Evolutionary conservation across 2,113 vertebrate genomes (phyloP), one percentile per base, ranked within the genome.

Genomic region (Crotalus viridis): DNA sequence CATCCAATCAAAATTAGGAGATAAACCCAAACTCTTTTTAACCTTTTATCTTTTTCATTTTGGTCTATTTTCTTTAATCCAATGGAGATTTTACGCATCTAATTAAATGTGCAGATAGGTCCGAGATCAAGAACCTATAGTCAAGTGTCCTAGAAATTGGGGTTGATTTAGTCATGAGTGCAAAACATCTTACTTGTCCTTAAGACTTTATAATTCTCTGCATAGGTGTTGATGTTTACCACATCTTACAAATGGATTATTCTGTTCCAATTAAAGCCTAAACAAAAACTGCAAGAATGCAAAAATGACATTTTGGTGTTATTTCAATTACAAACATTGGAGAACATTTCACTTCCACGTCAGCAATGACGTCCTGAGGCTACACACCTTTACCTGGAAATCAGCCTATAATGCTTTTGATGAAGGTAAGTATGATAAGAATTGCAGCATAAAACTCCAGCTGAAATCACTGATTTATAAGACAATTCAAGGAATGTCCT

Each of bases 391-490:
- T 93, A 64, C n/a, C 9, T 13, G 8, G 46, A 90, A 10, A 52
- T 33, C 54, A 51, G 9, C 33, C 51, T 28, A 22, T 88, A 26
- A 55, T 89, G 13, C 13, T 92, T 89, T 59, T 9, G 69, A 22
- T 33, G 5, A 43, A 15, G 46, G 54, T 26, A 52, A 52, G 12
- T 39, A 15, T 90, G 28, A 4, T 93, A 86, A 90, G 19, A n/a
- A 87, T 24, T 33, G 21, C 28, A 87, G 89, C 81, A 90, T 19
- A 90, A 57, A 22, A 85, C 43, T 1, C 1, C 87, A 26, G 46
- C 12, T 5, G 61, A 85, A 21, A 64, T 94, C 95, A 98, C 28
- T 96, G 94, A 81, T 55, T 91, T 15, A 91, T 61, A 55, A 95
- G 59, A 89, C 97, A 98, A 7, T 88, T 95, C 39, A 95, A 94